A percentile compares a stretch with the other conserved stretches of the same genome.
Conservation (phyloP, 2,888 invertebrate species). For the Drosophila flavopinicola region DNA sequence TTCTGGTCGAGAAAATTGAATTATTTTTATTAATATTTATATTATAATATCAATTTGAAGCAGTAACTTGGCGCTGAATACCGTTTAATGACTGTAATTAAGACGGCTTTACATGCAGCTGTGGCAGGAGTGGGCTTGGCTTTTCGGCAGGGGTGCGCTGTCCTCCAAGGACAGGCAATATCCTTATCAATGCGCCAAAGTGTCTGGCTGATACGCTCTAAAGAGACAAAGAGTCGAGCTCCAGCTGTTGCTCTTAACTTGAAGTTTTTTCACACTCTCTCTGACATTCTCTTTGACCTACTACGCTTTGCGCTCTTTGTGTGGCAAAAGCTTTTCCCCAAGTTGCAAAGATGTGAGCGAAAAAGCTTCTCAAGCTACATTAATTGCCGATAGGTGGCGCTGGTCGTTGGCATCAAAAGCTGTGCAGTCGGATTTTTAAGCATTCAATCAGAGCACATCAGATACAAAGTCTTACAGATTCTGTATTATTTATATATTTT, state of each 20-base stretch:
- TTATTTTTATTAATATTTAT: constrained; percentile 57
- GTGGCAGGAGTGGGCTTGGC: constrained; percentile 18
- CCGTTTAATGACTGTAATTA: constrained; percentile 64
- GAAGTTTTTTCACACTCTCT: not conserved
- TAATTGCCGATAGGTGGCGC: constrained; percentile 30
- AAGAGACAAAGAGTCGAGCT: constrained; percentile 3
- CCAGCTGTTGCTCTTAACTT: constrained; percentile 24
- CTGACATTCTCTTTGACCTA: not conserved
- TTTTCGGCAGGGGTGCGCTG: not conserved
- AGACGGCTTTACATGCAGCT: constrained; percentile 43
- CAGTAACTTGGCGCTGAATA: constrained; percentile 13
- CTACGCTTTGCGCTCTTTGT: constrained; percentile 7
- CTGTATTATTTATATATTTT: not conserved
- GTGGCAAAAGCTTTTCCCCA: constrained; percentile 33
- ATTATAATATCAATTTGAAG: constrained; percentile 48
- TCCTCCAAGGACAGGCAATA: constrained; percentile 56
- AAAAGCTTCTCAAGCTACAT: constrained; percentile 1
- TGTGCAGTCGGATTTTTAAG: not conserved
- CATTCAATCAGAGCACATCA: not conserved
- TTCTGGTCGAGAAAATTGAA: constrained; percentile 45
- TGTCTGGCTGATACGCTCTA: constrained; percentile 10
- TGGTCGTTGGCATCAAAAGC: not conserved
- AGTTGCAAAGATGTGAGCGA: not conserved
- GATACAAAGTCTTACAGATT: not conserved
- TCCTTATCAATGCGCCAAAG: constrained; percentile 66